A percentile compares a stretch with the other conserved stretches of the same genome.
These are phyloP conservation scores for Sialis fuliginosa DNA, from an alignment of 2,888 invertebrate species.

Conservation along the genomic window DNA sequence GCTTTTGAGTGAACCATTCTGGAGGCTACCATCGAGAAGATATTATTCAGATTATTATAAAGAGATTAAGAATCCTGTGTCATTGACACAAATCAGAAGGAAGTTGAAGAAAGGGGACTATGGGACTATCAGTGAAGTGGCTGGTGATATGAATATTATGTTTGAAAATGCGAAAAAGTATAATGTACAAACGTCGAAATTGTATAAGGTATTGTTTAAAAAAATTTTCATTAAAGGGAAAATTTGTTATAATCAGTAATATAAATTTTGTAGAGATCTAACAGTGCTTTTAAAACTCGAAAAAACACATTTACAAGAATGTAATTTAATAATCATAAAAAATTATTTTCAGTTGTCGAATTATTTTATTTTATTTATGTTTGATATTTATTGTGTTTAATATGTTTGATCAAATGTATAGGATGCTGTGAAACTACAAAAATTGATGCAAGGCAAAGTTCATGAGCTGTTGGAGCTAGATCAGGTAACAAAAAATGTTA, in stretches of 20 bases:
- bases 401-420: slow-evolving; percentile 18
- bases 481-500: slow-evolving; percentile 33
- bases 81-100: slow-evolving; percentile 75
- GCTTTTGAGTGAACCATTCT: slow-evolving; percentile 79
- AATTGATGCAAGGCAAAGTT: slow-evolving; percentile 49
- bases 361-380: neutral
- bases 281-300: too few relatives aligned
- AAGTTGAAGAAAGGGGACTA: slow-evolving; percentile 70
- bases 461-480: slow-evolving; percentile 48
- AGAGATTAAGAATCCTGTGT: slow-evolving; percentile 90
- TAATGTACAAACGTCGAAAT: slow-evolving; percentile 60
- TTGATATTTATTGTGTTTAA: slow-evolving; percentile 7
- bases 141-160: slow-evolving; percentile 88
- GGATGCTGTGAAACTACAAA: slow-evolving; percentile 57
- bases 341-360: neutral
- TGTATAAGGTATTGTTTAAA: slow-evolving; percentile 50
- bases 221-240: neutral
- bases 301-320: too few relatives aligned
- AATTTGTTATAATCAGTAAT: too few relatives aligned
- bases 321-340: neutral
- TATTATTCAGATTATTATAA: slow-evolving; percentile 96
- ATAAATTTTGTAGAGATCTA: too few relatives aligned
- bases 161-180: slow-evolving; percentile 93
- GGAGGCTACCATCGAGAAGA: slow-evolving; percentile 77
- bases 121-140: slow-evolving; percentile 72